phyloP scores from a whole-genome alignment of 1,140 invertebrate species.

The Procambarus clarkii region DNA sequence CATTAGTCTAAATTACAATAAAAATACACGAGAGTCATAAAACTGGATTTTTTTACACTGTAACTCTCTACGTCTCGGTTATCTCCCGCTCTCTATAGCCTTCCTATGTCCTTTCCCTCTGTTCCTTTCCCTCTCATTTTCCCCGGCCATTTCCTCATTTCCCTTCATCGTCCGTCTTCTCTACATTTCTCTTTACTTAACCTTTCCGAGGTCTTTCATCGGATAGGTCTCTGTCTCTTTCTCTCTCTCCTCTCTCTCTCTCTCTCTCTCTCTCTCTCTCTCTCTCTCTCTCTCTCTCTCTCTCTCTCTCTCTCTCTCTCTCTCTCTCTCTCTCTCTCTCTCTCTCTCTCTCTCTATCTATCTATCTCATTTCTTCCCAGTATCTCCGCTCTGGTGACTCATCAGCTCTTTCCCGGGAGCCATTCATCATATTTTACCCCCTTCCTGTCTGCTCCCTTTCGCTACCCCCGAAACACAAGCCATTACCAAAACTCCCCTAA shows the following conservation, averaged over 20 bases:
- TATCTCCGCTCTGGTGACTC: neutral
- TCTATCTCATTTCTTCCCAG: too few relatives aligned
- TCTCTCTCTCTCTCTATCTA: too few relatives aligned
- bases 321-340: conserved; percentile 11
- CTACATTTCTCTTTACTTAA: neutral
- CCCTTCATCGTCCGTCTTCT: neutral
- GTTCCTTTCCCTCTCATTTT: too few relatives aligned
- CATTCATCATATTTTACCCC: neutral
- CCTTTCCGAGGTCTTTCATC: too few relatives aligned
- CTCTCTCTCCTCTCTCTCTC: neutral
- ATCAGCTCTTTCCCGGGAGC: neutral
- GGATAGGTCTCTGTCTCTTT: neutral
- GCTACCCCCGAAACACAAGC: too few relatives aligned
- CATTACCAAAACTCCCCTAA: too few relatives aligned
- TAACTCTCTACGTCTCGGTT: too few relatives aligned
- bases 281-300: conserved; percentile 14
- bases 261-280: neutral
- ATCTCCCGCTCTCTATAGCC: too few relatives aligned
- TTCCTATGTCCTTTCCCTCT: too few relatives aligned
- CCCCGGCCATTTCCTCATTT: neutral
- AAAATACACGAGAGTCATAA: conserved; percentile 32
- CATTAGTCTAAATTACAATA: conserved; percentile 47
- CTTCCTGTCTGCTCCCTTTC: too few relatives aligned
- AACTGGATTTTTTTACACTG: conserved; percentile 33
- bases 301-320: neutral